Base-by-base conservation (phyloP, 37 sponge, comb jelly and placozoan species). In the Aplysina aerophoba region DNA sequence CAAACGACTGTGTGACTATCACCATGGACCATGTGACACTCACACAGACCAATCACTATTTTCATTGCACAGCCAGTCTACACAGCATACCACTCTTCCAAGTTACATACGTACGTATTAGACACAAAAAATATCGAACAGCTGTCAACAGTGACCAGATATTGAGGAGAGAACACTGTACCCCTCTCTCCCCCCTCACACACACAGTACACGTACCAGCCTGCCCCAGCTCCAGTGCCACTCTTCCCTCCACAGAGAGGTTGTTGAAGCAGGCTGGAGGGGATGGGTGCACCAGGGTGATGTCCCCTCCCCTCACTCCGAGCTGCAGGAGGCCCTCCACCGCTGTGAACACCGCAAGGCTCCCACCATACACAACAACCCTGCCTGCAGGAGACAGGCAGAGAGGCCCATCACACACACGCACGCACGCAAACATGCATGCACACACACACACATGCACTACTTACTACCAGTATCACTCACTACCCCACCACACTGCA, bases 301-400 rank as follows among this genome's bases (percentile, higher is more conserved):
- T 85, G 20, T 58, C 38, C 22, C 84, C 58, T 19, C 85, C 87
- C 21, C 58, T 37, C 21, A 92, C 53, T 8, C 89, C 91, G 4
- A 24, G 60, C 35, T 41, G 53, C 19, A 95, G 81, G 8, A 92
- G 79, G 38, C 80, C 62, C n/a, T 90, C 81, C 20, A 95, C 57
- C 14, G 84, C 64, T 30, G 88, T 85, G 86, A 78, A 92, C 53
- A 89, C 89, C 37, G 55, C 81, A 59, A 95, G 65, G 0, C 73
- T 40, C 38, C 84, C 66, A 35, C 96, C 96, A 85, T 88, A 95
- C 27, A 95, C 82, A 25, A 90, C 80, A 24, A 84, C 35, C 19
- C 50, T 34, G 21, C 82, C 91, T 91, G 80, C 8, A 63, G 37
- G 25, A 38, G 40, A 36, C 35, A 58, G 15, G 24, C 22, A 25